Evolutionary conservation across 2,797 vertebrate genomes (phyloP), one percentile per base, ranked within the genome.

Genomic region (Melanotaenia boesemani): DNA sequence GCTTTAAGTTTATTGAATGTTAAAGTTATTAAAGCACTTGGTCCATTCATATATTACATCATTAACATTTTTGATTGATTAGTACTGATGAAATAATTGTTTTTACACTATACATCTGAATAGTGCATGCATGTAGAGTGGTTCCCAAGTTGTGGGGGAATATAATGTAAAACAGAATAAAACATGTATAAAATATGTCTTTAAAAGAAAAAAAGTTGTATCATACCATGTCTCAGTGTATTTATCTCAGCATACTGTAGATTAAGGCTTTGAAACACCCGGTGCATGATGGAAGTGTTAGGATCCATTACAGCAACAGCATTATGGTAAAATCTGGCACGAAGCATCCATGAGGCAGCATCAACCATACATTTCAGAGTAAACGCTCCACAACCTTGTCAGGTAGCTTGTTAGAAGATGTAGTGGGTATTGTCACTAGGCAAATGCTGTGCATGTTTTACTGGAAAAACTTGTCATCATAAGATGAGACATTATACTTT

Each of bases 241-340:
- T 36, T 28, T 59, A 6, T 64, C 67, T 78, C 77, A 30, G 32
- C 41, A 7, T 37, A 37, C 30, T 15, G 68, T 65, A 34, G 41
- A 66, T 56, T 13, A 67, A 67, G 63, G 28, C 32, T 72, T 41
- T 76, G 54, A 73, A 81, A 77, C 70, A 74, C 72, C 72, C 83
- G 50, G 86, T 85, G 74, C 74, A 83, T 78, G 85, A 77, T 81
- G 79, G 77, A 69, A 79, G 56, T 1, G 1, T 68, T 80, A 70
- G 39, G 48, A 60, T 67, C 63, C 60, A 12, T 54, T 56, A 36
- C 81, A 59, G 36, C 46, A 26, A 55, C 32, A 56, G 13, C 48
- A 24, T 63, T 80, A 22, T 20, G 10, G 48, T 69, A 67, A 80
- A 72, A 72, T 61, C 77, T 79, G 75, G 37, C 56, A 55, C 22